Percentiles rank a stretch among this genome's conserved stretches.
These are phyloP conservation scores for Haliclystus octoradiatus DNA, from an alignment of 30 jellyfish, hydroid and myxozoan species.

Conservation along the genomic window DNA sequence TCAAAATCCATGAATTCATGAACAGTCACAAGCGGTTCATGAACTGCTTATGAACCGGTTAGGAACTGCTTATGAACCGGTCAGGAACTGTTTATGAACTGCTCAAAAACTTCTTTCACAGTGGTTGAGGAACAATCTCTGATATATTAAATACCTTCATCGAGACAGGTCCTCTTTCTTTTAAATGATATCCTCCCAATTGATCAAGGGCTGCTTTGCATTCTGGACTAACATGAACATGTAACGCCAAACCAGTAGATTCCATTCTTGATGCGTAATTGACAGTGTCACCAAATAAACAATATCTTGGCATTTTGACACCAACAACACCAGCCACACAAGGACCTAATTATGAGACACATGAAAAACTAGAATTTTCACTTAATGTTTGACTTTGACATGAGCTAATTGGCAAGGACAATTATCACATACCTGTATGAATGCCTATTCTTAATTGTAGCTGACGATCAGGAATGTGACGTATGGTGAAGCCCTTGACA, in stretches of 20 bases:
- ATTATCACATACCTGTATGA: constrained; percentile 95
- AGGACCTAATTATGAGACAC: constrained; percentile 28
- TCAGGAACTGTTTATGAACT: no score
- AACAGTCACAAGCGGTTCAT: no score
- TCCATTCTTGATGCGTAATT: constrained; percentile 96
- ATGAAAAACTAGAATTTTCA: not conserved
- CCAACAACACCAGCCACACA: constrained; percentile 99
- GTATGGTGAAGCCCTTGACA: constrained; percentile 44
- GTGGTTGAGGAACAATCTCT: no score
- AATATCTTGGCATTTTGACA: constrained; percentile 91
- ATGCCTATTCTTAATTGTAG: constrained; percentile 80
- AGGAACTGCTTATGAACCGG: no score
- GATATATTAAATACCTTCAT: no score
- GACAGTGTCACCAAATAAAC: constrained; percentile 96
- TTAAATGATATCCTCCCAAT: constrained; percentile 67
- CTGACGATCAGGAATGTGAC: constrained; percentile 68
- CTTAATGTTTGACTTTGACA: no score
- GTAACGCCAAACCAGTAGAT: constrained; percentile 93
- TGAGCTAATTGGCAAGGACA: no score
- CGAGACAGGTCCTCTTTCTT: constrained; percentile 83
- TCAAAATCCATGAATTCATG: no score
- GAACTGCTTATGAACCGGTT: no score
- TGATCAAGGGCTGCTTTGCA: constrained; percentile 60
- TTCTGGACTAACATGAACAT: constrained; percentile 95
- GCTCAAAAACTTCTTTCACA: no score